Base-by-base conservation (phyloP, 23 tunicate species). In the Oikopleura albicans region DNA sequence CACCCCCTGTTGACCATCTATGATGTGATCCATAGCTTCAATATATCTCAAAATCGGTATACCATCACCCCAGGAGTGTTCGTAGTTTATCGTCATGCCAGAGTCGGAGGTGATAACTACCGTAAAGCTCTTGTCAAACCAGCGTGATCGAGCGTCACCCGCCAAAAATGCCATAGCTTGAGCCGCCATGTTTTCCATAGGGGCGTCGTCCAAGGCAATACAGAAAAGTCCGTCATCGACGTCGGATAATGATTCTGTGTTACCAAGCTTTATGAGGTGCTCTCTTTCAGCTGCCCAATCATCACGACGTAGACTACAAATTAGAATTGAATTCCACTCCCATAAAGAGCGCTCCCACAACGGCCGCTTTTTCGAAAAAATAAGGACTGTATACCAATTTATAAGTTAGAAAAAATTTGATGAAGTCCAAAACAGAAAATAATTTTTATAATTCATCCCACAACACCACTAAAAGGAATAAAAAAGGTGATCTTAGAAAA, bases 31-130 rank as follows among this genome's bases (percentile, higher is more conserved):
- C 12, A 49, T 49, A 49, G 63, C 12, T 49, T 49, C 63, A 12
- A 49, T 49, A 49, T 49, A 49, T 49, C 63, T 12, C 22, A 84
- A 66, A 66, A 2, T 34, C 16, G 33, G 41, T 84, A 66, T 40
- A 86, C 91, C 98, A 76, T 94, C 98, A 40, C 98, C 98, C 98
- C 98, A 94, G 40, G 98, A 87, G 84, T 94, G 98, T 66, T 94
- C 98, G 63, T 89, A 94, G 85, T 94, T 94, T 22, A 94, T 49
- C 0, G 16, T 8, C 63, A 49, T 49, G 22, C 63, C 88, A 0
- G 94, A 92, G 63, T 94, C 88, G 36, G 40, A 75, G 36, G 91
- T 38, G 16, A 94, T 85, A 83, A 94, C 85, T 84, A 90, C 36
- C 0, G 94, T 86, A 88, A 94, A 90, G 83, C 95, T 90, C 76